Evolutionary conservation across 2,797 vertebrate species (phyloP), one percentile per base, ranked within the genome.

Genomic region (Danio albolineatus): DNA sequence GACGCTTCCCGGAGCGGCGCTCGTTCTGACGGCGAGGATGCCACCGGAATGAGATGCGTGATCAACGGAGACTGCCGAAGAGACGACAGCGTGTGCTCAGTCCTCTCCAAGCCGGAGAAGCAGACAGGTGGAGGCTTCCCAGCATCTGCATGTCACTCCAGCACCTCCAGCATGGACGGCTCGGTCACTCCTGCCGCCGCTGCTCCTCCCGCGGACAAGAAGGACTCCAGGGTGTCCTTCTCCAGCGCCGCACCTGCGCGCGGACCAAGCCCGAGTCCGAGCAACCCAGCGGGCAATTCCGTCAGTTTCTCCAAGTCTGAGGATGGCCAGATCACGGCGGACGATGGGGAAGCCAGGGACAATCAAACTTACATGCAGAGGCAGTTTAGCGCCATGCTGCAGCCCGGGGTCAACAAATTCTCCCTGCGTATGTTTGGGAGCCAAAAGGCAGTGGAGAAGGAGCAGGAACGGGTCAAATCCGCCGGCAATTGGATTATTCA

Each of bases 401-500:
- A 99, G 92, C 97, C 97, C 0, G 97, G 97, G 86, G 97, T 98
- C 85, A 99, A 98, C 92, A 99, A 99, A 90, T 99, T 99, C 94
- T 99, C 97, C 85, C 92, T 99, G 94, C 96, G 97, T 89, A 98
- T 98, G 97, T 99, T 98, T 86, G 97, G 97, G 80, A 98, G 96
- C 86, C 97, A 99, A 90, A 98, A 98, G 92, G 97, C 97, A 12
- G 97, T 99, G 87, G 97, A 99, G 85, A 90, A 95, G 41, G 97
- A 99, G 75, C 97, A 98, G 80, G 96, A 97, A 90, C 93, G 97
- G 43, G 97, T 99, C 62, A 97, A 98, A 90, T 98, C 97, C 28
- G 97, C 97, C 71, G 97, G 97, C 71, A 96, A 97, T 83, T 99
- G 97, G 97, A 98, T 99, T 88, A 98, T 99, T 89, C 97, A 99